Conservation (phyloP, 2,797 vertebrate genomes). For the Antennarius maculatus region DNA sequence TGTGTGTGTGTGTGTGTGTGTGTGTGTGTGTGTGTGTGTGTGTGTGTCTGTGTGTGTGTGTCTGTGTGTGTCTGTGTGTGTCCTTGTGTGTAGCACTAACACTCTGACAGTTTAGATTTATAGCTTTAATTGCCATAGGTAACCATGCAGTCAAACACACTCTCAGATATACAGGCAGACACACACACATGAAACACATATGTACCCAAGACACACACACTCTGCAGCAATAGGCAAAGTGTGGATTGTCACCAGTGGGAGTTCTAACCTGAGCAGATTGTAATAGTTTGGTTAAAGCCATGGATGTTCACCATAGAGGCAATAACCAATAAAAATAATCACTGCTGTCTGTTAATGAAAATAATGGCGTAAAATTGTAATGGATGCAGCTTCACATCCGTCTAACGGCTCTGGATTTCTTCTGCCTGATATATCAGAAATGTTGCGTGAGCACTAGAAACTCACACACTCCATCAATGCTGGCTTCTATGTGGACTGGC, state of each 20-base stretch:
- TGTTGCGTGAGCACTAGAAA: conserved; percentile 14
- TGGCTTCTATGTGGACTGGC: conserved; percentile 26
- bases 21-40: conserved; percentile 6
- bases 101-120: conserved; percentile 93
- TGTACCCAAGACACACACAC: no score
- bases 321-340: not conserved
- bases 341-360: not conserved
- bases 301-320: not conserved
- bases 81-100: conserved; percentile 71
- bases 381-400: not conserved
- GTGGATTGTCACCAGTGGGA: conserved; percentile 9
- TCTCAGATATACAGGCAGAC: conserved; percentile 89
- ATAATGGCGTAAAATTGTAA: not conserved
- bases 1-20: no score
- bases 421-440: conserved; percentile 19
- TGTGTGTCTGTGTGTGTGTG: conserved; percentile 14
- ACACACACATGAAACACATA: conserved; percentile 26
- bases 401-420: conserved; percentile 13
- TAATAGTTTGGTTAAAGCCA: no score
- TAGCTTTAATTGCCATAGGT: conserved; percentile 97
- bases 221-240: not conserved
- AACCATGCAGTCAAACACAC: conserved; percentile 96
- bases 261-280: not conserved
- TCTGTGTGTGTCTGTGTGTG: conserved; percentile 22
- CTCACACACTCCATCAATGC: conserved; percentile 17